These are phyloP conservation scores for Petaurus breviceps DNA, from an alignment of 2,113 vertebrate genomes.

Conservation along the genomic window DNA sequence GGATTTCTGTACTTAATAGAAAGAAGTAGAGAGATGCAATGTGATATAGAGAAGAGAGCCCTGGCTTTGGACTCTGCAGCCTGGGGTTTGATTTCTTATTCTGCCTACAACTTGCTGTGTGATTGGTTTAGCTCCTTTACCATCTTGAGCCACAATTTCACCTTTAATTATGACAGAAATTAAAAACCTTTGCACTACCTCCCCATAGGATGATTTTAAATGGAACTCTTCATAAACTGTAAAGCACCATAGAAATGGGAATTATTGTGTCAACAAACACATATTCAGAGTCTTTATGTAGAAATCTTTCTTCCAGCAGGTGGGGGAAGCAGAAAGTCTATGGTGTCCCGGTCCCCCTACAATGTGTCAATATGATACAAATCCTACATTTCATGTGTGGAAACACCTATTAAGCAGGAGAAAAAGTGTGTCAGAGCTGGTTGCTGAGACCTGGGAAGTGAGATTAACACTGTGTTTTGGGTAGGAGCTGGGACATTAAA, in stretches of 20 bases:
- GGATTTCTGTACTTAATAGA: not conserved
- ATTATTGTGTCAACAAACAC: not conserved
- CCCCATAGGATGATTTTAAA: not conserved
- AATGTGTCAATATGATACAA: conserved; percentile 20
- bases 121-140: not conserved
- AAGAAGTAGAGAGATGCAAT: not conserved
- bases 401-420: conserved; percentile 3
- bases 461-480: not conserved
- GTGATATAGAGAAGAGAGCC: not conserved
- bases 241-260: not conserved
- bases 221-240: not conserved
- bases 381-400: not conserved
- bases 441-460: not conserved
- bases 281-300: not conserved
- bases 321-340: not conserved
- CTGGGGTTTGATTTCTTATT: not conserved
- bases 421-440: not conserved
- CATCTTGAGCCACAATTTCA: not conserved
- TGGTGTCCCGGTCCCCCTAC: not conserved
- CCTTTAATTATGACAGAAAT: not conserved
- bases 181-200: not conserved
- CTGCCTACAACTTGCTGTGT: not conserved
- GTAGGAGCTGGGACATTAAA: not conserved
- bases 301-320: not conserved
- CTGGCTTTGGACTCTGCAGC: not conserved